Percentiles rank a stretch among this genome's conserved stretches.
phyloP scores from a whole-genome alignment of 2,888 invertebrate species.

The Seira musarum region DNA sequence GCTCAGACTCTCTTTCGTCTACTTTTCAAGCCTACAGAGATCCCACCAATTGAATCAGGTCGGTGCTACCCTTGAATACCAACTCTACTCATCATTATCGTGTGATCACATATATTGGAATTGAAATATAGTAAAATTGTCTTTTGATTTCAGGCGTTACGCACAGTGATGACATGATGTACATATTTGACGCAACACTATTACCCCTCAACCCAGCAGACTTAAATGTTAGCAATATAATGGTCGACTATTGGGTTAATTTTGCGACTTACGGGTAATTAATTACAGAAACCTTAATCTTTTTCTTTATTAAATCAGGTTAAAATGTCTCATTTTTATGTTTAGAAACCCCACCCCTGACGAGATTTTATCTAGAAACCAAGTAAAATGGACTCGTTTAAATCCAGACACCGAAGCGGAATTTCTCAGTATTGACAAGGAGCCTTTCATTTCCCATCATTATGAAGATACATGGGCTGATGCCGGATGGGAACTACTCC shows the following conservation, averaged over 20 bases:
- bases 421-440: conserved; percentile 34
- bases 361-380: too few species aligned
- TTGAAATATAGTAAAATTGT: not conserved
- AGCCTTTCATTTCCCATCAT: conserved; percentile 8
- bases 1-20: conserved; percentile 71
- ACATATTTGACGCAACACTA: conserved; percentile 73
- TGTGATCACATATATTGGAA: not conserved
- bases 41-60: conserved; percentile 57
- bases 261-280: conserved; percentile 71
- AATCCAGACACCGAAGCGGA: not conserved
- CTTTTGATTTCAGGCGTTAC: conserved; percentile 73
- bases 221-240: conserved; percentile 73
- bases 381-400: conserved; percentile 35
- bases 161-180: conserved; percentile 78
- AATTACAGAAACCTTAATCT: conserved; percentile 43
- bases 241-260: conserved; percentile 74
- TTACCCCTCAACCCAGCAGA: conserved; percentile 63
- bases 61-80: not conserved
- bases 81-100: not conserved
- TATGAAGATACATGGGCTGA: conserved; percentile 45
- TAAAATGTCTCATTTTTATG: too few species aligned
- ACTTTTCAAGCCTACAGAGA: conserved; percentile 40
- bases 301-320: too few species aligned
- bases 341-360: not conserved
- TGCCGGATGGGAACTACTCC: conserved; percentile 30